These are phyloP conservation scores for Chaetophractus vellerosus DNA, from an alignment of 2,797 vertebrate species.

Conservation along the genomic window DNA sequence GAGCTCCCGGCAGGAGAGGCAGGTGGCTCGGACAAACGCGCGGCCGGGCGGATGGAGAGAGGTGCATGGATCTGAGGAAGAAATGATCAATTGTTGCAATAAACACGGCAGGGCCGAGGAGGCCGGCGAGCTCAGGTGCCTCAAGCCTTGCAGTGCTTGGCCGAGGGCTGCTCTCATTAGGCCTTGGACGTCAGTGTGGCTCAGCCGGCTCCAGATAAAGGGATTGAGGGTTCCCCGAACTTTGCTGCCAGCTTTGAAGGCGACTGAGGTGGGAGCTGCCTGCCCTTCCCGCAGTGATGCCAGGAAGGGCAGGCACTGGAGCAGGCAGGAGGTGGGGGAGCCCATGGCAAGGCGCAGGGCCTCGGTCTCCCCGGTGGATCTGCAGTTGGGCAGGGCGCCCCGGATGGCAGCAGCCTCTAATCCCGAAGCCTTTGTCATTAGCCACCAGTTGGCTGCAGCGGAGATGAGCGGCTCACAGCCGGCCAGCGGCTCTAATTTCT, in stretches of 20 bases:
- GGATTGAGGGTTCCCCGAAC: neutral
- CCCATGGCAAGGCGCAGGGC: neutral
- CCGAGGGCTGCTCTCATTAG: neutral
- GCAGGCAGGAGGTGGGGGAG: neutral
- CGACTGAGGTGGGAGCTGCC: neutral
- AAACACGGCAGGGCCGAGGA: neutral
- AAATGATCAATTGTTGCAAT: neutral
- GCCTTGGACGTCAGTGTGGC: rapidly evolving
- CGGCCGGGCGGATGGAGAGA: neutral
- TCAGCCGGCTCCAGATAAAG: neutral
- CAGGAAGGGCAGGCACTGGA: neutral
- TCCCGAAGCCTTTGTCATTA: too few species aligned
- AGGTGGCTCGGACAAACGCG: neutral
- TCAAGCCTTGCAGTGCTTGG: neutral
- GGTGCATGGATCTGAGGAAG: neutral
- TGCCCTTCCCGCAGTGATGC: neutral
- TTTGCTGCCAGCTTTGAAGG: neutral
- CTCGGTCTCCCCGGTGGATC: neutral
- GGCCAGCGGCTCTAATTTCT: neutral
- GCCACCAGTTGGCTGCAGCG: neutral
- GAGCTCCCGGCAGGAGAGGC: neutral
- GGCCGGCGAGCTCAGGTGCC: rapidly evolving
- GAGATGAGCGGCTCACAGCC: neutral
- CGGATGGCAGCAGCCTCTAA: neutral
- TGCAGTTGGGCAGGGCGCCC: neutral